Percentiles rank a stretch among this genome's conserved stretches.
phyloP scores from a whole-genome alignment of 1,140 invertebrate species.

The Megathymus violae region DNA sequence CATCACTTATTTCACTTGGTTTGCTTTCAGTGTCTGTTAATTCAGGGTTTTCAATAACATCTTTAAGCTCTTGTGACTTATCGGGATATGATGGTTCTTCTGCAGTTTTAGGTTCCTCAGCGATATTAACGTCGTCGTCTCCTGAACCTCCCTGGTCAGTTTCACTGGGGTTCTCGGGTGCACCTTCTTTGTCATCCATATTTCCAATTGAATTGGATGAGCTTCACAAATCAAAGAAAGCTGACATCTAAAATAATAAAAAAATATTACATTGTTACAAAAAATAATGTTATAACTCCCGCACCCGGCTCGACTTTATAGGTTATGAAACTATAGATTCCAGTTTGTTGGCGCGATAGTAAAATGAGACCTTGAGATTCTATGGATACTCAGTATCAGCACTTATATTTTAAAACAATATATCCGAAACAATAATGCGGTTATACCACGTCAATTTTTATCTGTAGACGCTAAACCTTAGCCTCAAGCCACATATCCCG shows the following conservation, averaged over 20 bases:
- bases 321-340: constrained; percentile 56
- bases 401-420: too few species aligned
- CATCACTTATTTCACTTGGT: constrained; percentile 33
- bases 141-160: constrained; percentile 39
- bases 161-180: constrained; percentile 50
- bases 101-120: constrained; percentile 17
- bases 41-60: constrained; percentile 45
- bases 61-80: constrained; percentile 8
- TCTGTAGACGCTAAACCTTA: constrained; percentile 25
- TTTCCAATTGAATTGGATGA: constrained; percentile 55
- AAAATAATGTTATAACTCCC: constrained; percentile 36
- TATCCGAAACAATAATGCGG: constrained; percentile 36
- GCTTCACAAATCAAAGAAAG: constrained; percentile 32
- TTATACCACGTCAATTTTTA: constrained; percentile 13
- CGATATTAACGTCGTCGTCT: constrained; percentile 28
- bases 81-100: constrained; percentile 30
- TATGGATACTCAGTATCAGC: too few species aligned
- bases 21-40: constrained; percentile 34
- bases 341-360: constrained; percentile 12
- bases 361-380: not conserved
- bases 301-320: constrained; percentile 67
- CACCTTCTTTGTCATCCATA: constrained; percentile 71
- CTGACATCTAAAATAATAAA: constrained; percentile 62
- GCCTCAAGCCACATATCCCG: constrained; percentile 61
- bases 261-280: constrained; percentile 8